Evolutionary conservation across 2,113 vertebrate genomes (phyloP).

Genomic region (Tupaia chinensis): DNA sequence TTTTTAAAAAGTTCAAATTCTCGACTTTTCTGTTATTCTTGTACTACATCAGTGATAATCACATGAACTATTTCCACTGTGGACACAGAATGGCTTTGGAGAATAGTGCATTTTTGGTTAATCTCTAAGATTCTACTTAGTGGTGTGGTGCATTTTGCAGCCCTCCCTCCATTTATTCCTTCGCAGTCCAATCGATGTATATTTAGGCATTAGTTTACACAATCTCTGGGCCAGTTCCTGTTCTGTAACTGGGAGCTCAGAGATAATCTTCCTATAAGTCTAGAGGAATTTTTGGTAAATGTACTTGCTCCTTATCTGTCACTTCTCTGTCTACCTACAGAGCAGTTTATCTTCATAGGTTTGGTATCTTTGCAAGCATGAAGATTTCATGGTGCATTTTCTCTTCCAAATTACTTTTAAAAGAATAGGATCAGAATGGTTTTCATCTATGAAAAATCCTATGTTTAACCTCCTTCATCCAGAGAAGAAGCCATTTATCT

Average conservation of each 20-base stretch:
- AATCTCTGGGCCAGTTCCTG: not conserved
- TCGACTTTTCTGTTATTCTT: constrained; percentile 4
- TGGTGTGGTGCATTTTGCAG: not conserved
- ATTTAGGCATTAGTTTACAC: not conserved
- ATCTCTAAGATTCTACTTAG: constrained; percentile 1
- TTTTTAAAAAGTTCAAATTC: constrained; percentile 21
- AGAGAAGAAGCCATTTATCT: not conserved
- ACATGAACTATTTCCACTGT: not conserved
- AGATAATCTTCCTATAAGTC: constrained; percentile 38
- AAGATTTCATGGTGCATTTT: constrained; percentile 59
- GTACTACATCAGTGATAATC: not conserved
- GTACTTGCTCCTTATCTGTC: constrained; percentile 55
- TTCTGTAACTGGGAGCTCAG: constrained; percentile 19
- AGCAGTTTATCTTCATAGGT: constrained; percentile 55
- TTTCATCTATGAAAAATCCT: constrained; percentile 43
- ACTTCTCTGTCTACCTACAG: constrained; percentile 30
- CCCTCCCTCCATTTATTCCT: not conserved
- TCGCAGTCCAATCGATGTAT: rapidly evolving
- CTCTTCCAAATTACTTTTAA: constrained; percentile 60
- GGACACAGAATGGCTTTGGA: not conserved
- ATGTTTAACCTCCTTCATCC: not conserved
- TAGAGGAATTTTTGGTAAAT: constrained; percentile 39
- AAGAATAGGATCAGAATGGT: constrained; percentile 16
- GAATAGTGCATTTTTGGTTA: constrained; percentile 5
- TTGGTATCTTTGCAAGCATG: constrained; percentile 39